Evolutionary conservation across 2,797 vertebrate genomes (phyloP).

Genomic region (Alosa sapidissima): DNA sequence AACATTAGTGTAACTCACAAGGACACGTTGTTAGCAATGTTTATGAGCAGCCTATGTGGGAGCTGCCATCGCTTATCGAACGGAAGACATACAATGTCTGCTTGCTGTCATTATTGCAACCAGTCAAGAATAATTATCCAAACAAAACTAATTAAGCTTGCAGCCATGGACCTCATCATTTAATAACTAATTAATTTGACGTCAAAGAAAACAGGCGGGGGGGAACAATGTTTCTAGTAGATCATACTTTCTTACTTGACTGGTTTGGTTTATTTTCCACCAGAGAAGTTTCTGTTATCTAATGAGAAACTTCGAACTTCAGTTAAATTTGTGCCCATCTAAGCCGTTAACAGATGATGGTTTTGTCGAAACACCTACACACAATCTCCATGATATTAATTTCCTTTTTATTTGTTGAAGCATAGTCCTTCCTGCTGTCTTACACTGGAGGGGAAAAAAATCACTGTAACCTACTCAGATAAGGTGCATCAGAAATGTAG

Average conservation of each 20-base stretch:
- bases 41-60: neutral
- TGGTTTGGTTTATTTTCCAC: neutral
- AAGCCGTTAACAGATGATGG: neutral
- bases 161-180: slow-evolving; percentile 50
- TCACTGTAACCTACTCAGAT: neutral
- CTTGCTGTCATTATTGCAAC: slow-evolving; percentile 41
- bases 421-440: neutral
- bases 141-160: slow-evolving; percentile 53
- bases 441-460: neutral
- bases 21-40: neutral
- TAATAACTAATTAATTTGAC: slow-evolving; percentile 52
- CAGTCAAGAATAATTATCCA: slow-evolving; percentile 56
- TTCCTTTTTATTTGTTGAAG: neutral
- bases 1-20: neutral
- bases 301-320: neutral
- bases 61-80: slow-evolving; percentile 30
- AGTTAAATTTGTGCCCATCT: neutral
- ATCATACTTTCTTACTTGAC: slow-evolving; percentile 14
- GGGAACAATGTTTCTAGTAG: neutral
- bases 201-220: slow-evolving; percentile 2
- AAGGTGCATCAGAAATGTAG: neutral
- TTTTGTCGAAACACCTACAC: neutral
- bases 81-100: slow-evolving; percentile 46
- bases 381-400: neutral
- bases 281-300: slow-evolving; percentile 9